phyloP scores from a whole-genome alignment of 2,113 vertebrate genomes.

The Heterotis niloticus region DNA sequence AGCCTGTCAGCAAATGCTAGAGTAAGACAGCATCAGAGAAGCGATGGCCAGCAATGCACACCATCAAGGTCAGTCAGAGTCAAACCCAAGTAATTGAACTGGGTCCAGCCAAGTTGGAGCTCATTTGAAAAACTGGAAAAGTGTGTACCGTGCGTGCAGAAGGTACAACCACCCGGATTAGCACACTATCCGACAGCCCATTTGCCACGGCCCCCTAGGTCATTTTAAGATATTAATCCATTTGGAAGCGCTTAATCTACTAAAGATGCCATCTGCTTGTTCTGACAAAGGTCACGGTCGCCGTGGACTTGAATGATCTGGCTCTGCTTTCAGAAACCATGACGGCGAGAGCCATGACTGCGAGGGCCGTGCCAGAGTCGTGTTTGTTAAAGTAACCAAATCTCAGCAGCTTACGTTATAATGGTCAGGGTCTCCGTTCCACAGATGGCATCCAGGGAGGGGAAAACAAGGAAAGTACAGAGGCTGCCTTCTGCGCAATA shows the following conservation, averaged over 20 bases:
- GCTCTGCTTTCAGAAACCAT: neutral
- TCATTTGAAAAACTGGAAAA: neutral
- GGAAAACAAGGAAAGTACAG: neutral
- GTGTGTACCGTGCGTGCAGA: too few species aligned
- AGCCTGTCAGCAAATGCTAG: neutral
- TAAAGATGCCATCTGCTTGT: neutral
- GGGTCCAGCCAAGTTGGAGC: neutral
- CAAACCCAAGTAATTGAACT: slow-evolving; percentile 9
- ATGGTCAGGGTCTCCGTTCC: neutral
- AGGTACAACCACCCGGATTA: neutral
- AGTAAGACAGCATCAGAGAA: neutral
- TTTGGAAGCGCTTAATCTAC: neutral
- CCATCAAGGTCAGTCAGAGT: neutral
- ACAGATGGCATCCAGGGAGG: neutral
- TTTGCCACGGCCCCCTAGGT: neutral
- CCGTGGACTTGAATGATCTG: neutral
- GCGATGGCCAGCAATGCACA: neutral
- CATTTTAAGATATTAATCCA: neutral
- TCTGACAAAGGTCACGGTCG: neutral
- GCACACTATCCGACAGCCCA: neutral
- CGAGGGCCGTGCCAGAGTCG: neutral
- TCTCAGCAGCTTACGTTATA: too few species aligned
- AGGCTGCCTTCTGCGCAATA: neutral
- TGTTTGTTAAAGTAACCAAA: neutral
- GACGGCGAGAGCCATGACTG: neutral